These are phyloP conservation scores for Rhopilema esculentum DNA, from an alignment of 30 jellyfish, hydroid and myxozoan species.

Conservation along the genomic window DNA sequence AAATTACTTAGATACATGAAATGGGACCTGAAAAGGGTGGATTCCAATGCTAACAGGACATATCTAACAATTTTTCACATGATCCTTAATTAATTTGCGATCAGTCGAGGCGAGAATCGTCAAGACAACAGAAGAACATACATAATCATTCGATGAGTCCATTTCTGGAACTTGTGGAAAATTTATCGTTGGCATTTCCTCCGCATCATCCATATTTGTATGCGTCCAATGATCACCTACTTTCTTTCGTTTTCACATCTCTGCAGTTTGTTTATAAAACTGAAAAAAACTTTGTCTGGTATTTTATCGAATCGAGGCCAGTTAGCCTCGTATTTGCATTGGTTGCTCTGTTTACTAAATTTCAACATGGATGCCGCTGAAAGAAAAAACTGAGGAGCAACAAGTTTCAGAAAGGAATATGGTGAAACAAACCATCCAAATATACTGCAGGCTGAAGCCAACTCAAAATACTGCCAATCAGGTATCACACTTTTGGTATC, in stretches of 20 bases:
- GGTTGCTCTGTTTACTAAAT: slow-evolving; percentile 52
- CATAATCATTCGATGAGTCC: neutral
- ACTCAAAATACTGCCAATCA: slow-evolving; percentile 24
- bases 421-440: slow-evolving; percentile 92
- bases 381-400: neutral
- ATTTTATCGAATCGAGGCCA: neutral
- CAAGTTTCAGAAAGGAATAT: neutral
- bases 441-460: slow-evolving; percentile 89
- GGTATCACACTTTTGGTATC: too few species aligned
- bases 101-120: too few species aligned
- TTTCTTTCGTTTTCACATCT: neutral
- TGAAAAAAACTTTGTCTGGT: too few species aligned
- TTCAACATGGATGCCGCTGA: neutral
- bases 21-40: too few species aligned
- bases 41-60: too few species aligned
- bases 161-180: slow-evolving; percentile 8
- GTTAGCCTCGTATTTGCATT: slow-evolving; percentile 16
- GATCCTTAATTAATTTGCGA: too few species aligned
- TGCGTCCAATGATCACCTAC: neutral
- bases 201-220: slow-evolving; percentile 16
- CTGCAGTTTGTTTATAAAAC: neutral
- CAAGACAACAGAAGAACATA: slow-evolving; percentile 2
- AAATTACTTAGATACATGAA: too few species aligned
- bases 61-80: too few species aligned
- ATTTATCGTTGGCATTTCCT: neutral